A percentile compares a stretch with the other conserved stretches of the same genome.
These are phyloP conservation scores for Gymnocephalus cernua DNA, from an alignment of 2,113 vertebrate species.

Conservation along the genomic window DNA sequence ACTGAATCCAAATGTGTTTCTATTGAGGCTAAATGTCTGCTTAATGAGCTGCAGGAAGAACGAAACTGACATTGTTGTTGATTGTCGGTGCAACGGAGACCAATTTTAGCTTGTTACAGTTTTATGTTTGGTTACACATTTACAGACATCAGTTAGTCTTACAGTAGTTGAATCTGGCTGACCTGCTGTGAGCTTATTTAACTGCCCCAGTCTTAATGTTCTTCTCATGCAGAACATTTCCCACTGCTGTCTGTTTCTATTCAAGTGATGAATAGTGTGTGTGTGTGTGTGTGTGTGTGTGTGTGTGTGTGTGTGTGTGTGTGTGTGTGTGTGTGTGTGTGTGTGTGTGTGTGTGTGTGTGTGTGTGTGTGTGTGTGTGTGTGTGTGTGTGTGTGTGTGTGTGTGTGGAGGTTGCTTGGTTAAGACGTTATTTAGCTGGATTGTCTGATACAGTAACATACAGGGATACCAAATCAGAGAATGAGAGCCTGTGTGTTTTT, in stretches of 20 bases:
- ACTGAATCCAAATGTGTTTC: neutral
- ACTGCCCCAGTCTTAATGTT: neutral
- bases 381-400: neutral
- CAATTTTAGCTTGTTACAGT: neutral
- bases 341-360: slow-evolving; percentile 6
- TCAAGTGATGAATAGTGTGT: slow-evolving; percentile 21
- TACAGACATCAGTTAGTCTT: neutral
- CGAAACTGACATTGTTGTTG: too few relatives aligned
- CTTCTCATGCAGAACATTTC: slow-evolving; percentile 32
- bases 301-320: slow-evolving; percentile 10
- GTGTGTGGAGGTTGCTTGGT: slow-evolving; percentile 17
- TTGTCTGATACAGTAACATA: neutral
- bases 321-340: slow-evolving; percentile 9
- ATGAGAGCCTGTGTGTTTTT: neutral
- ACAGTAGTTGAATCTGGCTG: neutral
- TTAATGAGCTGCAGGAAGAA: too few relatives aligned
- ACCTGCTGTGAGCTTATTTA: slow-evolving; percentile 26
- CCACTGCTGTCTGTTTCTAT: slow-evolving; percentile 25
- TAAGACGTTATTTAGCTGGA: slow-evolving; percentile 1
- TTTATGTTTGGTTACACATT: neutral
- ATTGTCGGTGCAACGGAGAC: neutral
- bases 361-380: slow-evolving; percentile 4
- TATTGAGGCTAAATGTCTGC: too few relatives aligned
- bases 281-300: slow-evolving; percentile 9
- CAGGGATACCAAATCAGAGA: neutral